Conservation (phyloP, 2,797 vertebrate genomes). For the Amniataba percoides region DNA sequence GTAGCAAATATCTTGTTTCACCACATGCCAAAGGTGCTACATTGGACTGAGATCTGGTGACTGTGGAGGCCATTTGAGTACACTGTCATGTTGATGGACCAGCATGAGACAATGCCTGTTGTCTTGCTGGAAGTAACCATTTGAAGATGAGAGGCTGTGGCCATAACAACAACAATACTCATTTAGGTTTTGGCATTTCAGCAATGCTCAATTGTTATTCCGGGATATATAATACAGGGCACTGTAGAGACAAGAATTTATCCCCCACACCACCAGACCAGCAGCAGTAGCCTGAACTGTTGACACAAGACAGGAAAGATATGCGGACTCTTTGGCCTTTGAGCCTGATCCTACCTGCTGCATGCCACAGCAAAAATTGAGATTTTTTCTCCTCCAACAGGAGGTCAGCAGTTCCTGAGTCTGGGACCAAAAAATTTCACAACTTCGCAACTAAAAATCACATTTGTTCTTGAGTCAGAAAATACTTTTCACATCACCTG, state of each 20-base stretch:
- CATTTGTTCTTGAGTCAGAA: too few relatives aligned
- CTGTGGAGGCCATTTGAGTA: slow-evolving; percentile 22
- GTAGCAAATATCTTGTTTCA: slow-evolving; percentile 58
- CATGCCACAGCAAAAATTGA: too few relatives aligned
- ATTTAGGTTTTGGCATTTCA: background rate
- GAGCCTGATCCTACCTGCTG: background rate
- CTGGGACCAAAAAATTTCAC: too few relatives aligned
- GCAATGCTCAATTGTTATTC: background rate
- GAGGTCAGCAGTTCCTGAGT: too few relatives aligned
- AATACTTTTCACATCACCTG: background rate
- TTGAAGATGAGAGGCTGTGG: too few relatives aligned
- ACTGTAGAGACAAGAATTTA: too few relatives aligned
- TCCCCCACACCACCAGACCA: background rate
- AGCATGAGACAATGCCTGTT: slow-evolving; percentile 1
- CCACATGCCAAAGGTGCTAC: slow-evolving; percentile 30
- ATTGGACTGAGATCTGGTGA: slow-evolving; percentile 34
- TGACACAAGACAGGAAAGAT: background rate
- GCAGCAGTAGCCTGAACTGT: background rate
- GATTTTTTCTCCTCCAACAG: too few relatives aligned
- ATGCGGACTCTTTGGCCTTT: background rate
- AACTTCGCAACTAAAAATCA: too few relatives aligned
- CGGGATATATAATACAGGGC: background rate
- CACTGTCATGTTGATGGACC: slow-evolving; percentile 2
- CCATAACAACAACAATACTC: background rate
- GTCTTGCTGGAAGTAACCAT: too few relatives aligned